Evolutionary conservation across 2,888 invertebrate species (phyloP).

Genomic region (Fabriciana adippe): DNA sequence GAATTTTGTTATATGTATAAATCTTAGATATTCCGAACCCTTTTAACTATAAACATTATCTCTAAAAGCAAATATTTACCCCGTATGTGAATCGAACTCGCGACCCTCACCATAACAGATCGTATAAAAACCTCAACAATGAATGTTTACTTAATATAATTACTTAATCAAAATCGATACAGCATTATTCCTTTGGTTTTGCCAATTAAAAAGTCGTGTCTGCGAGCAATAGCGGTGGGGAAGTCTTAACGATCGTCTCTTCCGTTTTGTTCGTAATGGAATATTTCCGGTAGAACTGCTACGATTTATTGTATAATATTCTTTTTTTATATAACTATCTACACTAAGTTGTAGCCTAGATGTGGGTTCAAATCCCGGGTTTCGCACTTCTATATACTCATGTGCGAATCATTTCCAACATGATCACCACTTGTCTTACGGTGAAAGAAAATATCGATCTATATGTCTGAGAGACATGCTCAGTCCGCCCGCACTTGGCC

Average conservation of each 20-base stretch:
- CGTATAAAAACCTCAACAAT: too few relatives aligned
- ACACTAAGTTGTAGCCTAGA: not conserved
- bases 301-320: constrained; percentile 26
- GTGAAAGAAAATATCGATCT: too few relatives aligned
- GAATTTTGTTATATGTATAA: too few relatives aligned
- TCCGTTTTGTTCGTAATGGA: constrained; percentile 40
- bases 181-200: constrained; percentile 16
- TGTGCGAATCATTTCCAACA: too few relatives aligned
- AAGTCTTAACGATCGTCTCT: constrained; percentile 37
- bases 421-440: too few relatives aligned
- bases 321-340: constrained; percentile 12
- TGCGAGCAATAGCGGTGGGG: constrained; percentile 39
- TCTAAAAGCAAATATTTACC: not conserved
- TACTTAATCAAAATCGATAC: constrained; percentile 7
- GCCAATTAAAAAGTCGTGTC: constrained; percentile 37
- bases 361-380: too few relatives aligned
- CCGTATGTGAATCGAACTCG: not conserved
- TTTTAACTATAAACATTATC: too few relatives aligned
- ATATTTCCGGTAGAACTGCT: constrained; percentile 33
- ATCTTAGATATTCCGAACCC: too few relatives aligned
- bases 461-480: too few relatives aligned
- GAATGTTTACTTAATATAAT: not conserved
- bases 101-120: too few relatives aligned
- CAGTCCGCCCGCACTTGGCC: too few relatives aligned
- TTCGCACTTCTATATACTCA: too few relatives aligned